phyloP scores from a whole-genome alignment of 2,797 vertebrate species.

The Tolypeutes matacus region DNA sequence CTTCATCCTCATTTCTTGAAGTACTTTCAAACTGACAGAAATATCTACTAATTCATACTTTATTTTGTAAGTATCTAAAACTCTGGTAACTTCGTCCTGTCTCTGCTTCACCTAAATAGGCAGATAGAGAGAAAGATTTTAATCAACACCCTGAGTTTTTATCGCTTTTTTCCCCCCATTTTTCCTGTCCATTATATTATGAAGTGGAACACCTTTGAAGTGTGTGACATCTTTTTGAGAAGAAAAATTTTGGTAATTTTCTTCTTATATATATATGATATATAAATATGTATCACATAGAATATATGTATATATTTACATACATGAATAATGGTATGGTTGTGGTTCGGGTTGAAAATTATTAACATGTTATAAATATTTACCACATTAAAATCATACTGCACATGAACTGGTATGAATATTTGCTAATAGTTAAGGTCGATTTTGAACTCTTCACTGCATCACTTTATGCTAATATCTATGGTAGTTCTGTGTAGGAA shows the following conservation, averaged over 20 bases:
- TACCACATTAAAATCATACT: constrained; percentile 25
- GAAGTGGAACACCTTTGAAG: not conserved
- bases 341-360: not conserved
- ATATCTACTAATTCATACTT: constrained; percentile 91
- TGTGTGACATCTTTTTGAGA: not conserved
- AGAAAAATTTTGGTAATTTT: constrained; percentile 4
- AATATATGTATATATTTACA: not conserved
- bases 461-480: not conserved
- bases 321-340: not conserved
- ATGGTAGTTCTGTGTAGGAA: not conserved
- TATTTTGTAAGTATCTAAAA: constrained; percentile 91
- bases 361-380: not conserved
- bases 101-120: constrained; percentile 89
- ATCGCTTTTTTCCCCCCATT: not conserved
- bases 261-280: not conserved
- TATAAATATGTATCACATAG: not conserved
- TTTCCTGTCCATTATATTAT: not conserved
- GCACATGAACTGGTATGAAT: not conserved
- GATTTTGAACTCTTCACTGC: not conserved
- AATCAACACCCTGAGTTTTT: not conserved
- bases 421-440: constrained; percentile 1
- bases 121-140: constrained; percentile 26
- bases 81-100: constrained; percentile 89
- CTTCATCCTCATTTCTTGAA: constrained; percentile 91
- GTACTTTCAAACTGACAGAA: constrained; percentile 86